Conservation (phyloP, 2,888 invertebrate species). For the Drosophila nigricruria region DNA sequence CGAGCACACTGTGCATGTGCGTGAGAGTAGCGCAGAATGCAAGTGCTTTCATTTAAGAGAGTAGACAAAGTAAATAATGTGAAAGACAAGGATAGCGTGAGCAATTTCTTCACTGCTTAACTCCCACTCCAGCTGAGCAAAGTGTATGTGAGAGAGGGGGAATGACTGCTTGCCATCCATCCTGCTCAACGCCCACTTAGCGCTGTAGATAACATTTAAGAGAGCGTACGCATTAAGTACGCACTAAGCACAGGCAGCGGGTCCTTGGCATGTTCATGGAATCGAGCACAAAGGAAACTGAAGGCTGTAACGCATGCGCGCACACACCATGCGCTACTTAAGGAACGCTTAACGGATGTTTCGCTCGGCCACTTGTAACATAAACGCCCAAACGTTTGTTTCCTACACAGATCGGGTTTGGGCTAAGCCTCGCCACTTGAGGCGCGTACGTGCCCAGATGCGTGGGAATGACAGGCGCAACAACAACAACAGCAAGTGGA, state of each 20-base stretch:
- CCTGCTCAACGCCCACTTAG: constrained; percentile 8
- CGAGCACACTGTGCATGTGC: not conserved
- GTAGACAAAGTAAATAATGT: not conserved
- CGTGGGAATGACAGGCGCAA: constrained; percentile 69
- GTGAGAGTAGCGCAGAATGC: not conserved
- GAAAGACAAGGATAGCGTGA: not conserved
- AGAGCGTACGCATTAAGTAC: constrained; percentile 44
- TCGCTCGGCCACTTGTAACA: constrained; percentile 75
- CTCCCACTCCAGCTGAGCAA: not conserved
- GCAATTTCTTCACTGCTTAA: not conserved
- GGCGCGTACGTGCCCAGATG: constrained; percentile 81
- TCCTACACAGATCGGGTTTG: constrained; percentile 62
- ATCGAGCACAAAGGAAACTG: constrained; percentile 41
- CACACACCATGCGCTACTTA: constrained; percentile 59
- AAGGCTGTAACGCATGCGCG: constrained; percentile 47
- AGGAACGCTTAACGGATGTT: constrained; percentile 79
- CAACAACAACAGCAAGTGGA: constrained; percentile 7
- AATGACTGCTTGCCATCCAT: not conserved
- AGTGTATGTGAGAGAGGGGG: not conserved
- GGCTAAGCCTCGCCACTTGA: constrained; percentile 53
- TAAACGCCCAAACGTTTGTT: constrained; percentile 80
- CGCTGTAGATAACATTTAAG: constrained; percentile 31
- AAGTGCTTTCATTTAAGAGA: constrained; percentile 1
- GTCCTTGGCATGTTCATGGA: constrained; percentile 52
- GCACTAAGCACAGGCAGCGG: constrained; percentile 17